phyloP scores from a whole-genome alignment of 2,797 vertebrate species.

The Alcedo quadribrachys region DNA sequence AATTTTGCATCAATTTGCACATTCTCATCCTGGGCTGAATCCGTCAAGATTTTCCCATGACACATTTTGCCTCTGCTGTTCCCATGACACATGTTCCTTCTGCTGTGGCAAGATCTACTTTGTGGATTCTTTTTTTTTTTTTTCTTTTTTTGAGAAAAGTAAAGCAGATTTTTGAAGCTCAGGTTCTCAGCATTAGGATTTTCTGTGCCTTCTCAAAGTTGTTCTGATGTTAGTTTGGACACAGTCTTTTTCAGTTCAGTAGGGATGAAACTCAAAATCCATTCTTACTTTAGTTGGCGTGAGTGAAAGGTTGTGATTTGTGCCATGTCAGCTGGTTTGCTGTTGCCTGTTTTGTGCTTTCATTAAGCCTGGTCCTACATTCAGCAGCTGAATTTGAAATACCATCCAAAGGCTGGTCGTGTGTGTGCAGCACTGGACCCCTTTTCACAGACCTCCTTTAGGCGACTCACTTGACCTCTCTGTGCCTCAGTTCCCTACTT shows the following conservation, averaged over 20 bases:
- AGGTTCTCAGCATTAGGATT: neutral
- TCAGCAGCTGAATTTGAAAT: neutral
- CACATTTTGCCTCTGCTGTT: conserved; percentile 64
- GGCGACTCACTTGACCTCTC: neutral
- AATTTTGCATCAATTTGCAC: conserved; percentile 59
- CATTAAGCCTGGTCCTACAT: neutral
- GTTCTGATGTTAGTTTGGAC: neutral
- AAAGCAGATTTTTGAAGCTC: neutral
- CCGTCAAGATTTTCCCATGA: conserved; percentile 17
- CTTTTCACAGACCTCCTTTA: neutral
- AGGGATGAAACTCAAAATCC: neutral
- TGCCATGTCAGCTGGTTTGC: neutral
- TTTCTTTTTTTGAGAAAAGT: neutral
- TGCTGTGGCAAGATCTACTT: conserved; percentile 31
- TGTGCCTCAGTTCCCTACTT: neutral
- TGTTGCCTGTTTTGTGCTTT: neutral
- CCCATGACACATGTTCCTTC: conserved; percentile 42
- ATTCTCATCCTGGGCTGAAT: conserved; percentile 48
- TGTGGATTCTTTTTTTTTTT: neutral
- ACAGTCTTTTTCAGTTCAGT: neutral
- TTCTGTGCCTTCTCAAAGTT: neutral
- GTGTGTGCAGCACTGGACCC: neutral
- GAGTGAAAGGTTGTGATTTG: neutral
- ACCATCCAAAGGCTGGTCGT: neutral
- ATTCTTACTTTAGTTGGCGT: neutral